Base-by-base conservation (phyloP, 64 coral and sea anemone genomes). In the Orbicella faveolata region DNA sequence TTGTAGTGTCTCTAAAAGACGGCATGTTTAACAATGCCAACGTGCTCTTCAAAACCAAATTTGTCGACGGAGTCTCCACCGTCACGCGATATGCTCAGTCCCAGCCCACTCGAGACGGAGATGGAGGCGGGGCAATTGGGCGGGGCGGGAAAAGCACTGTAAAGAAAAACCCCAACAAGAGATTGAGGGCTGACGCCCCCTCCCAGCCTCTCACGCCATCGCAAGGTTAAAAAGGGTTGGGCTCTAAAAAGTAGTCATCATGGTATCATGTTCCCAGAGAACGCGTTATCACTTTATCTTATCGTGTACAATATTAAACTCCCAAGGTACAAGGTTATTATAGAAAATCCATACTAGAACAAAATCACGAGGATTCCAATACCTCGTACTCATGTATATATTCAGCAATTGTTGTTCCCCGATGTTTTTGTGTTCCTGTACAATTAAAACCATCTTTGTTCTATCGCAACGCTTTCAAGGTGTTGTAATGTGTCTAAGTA, bases 1-100 rank as follows among this genome's bases (percentile, higher is more conserved):
- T 98, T 26, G 96, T 98, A 9, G 96, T 98, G 52, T 98, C 96
- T 2, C 87, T 98, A 16, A 98, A 98, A 36, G 96, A 98, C 73
- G 96, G 96, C 18, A 98, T 98, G 96, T 98, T 98, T 57, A 98
- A 98, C 88, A 98, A 98, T 73, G 96, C 96, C 18, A 98, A 98
- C 44, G 96, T 98, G 4, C 93, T 98, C 17, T 98, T 98, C 83
- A 98, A 98, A 68, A 98, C 96, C 1, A 98, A 95, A 76, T 98
- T 98, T 82, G 93, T 98, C 6, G 96, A 98, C 91, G 96, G 96
- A 16, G 93, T 98, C 30, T 98, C 96, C 21, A 98, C 96, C 4
- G 96, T 98, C 19, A 95, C 96, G 54, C 90, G 96, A 73, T 98
- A 95, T 67, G 96, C 90, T 37, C 96, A 98, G 74, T 94, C 80